Conservation (phyloP, 2,113 vertebrate species). For the Irena cyanogastra region DNA sequence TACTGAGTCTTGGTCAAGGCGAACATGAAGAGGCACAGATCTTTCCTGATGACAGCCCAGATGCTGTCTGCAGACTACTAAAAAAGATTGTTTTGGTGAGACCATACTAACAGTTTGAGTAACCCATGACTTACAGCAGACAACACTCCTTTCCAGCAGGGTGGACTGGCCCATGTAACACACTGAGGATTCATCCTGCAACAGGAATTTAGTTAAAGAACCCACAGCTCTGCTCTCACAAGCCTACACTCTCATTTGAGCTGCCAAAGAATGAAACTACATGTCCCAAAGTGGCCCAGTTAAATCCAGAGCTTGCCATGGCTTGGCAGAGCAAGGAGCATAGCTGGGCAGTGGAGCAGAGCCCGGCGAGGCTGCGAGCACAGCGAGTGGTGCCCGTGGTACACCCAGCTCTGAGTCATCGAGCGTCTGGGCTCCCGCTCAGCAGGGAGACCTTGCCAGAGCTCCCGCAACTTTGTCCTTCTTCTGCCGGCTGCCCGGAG, state of each 20-base stretch:
- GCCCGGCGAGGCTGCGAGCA: neutral
- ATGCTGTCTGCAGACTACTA: neutral
- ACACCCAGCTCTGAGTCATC: slow-evolving; percentile 22
- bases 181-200: neutral
- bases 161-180: neutral
- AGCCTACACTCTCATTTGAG: neutral
- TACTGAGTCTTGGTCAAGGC: neutral
- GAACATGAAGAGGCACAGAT: neutral
- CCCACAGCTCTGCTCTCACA: neutral
- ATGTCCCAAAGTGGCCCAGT: neutral
- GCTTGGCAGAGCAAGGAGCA: neutral
- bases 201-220: neutral
- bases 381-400: neutral
- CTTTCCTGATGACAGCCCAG: neutral
- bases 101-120: neutral
- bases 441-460: neutral
- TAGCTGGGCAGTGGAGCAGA: neutral
- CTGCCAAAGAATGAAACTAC: neutral
- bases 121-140: neutral
- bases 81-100: neutral
- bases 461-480: neutral
- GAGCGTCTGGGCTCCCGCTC: neutral
- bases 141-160: neutral
- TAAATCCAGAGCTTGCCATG: neutral
- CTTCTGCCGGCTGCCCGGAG: neutral